Evolutionary conservation across 1,140 invertebrate species (phyloP), one percentile per base, ranked within the genome.

Genomic region (Apis dorsata): DNA sequence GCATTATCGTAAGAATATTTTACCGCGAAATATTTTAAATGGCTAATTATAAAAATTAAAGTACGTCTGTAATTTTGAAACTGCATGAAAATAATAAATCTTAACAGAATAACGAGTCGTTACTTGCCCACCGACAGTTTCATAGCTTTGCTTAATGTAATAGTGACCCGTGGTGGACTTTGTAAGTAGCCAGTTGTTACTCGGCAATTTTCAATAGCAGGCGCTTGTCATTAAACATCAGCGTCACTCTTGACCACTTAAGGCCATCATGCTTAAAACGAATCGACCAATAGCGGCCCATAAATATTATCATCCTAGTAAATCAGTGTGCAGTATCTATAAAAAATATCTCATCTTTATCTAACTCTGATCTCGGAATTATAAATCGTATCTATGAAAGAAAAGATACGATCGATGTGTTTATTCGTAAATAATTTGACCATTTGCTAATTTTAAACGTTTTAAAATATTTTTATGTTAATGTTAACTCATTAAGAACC

Each of bases 141-240:
- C 68, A 44, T 49, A 28, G 68, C 44, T 69, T 69, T 69, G 68
- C 13, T 69, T 69, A 69, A 69, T n/a, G 68, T 49, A n/a, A 69
- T 19, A 69, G 68, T 69, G 34, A 69, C 68, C 68, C 68, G 44
- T 69, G 68, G 68, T 69, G 34, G 68, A 69, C 68, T 69, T 69
- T 69, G 44, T 69, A 69, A 69, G 44, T 69, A 69, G 68, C 68
- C 68, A n/a, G 68, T 69, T 69, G 68, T 69, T 69, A 69, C 12
- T n/a, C 68, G 68, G 68, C 44, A 69, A 69, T 69, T 69, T 69
- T 69, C 68, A 69, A 69, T 44, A 69, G 68, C 68, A 69, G 68
- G 68, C 68, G 68, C 68, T 69, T 69, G 68, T 69, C 68, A 49
- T 69, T 69, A 69, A 69, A 69, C 68, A 44, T 69, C 68, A 69